Percentiles rank a stretch among this genome's conserved stretches.
Evolutionary conservation across 2,797 vertebrate genomes (phyloP).

Genomic region (Lacerta agilis): DNA sequence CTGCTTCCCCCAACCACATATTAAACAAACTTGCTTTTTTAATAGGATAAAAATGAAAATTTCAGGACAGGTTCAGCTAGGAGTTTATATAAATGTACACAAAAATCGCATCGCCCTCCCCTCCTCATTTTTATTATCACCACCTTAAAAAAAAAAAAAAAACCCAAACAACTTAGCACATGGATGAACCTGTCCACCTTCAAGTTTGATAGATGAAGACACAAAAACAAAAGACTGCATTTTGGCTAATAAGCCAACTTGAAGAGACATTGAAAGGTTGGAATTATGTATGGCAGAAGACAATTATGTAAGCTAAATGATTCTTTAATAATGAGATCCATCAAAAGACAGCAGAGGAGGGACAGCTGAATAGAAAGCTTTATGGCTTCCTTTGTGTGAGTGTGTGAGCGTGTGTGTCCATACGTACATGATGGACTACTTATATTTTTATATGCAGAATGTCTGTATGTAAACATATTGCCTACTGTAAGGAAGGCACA

Average conservation of each 20-base stretch:
- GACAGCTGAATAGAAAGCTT: constrained; percentile 53
- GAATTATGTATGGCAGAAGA: constrained; percentile 76
- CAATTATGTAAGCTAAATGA: constrained; percentile 74
- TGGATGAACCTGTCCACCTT: constrained; percentile 55
- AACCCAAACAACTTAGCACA: neutral
- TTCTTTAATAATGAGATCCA: constrained; percentile 77
- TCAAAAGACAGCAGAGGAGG: constrained; percentile 65
- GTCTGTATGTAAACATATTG: constrained; percentile 23
- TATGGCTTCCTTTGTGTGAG: constrained; percentile 38
- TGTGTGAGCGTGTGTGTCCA: constrained; percentile 26
- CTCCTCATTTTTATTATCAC: constrained; percentile 1
- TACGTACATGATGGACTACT: constrained; percentile 45
- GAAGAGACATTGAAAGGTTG: constrained; percentile 74
- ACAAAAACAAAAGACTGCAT: constrained; percentile 67
- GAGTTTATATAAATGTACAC: constrained; percentile 65
- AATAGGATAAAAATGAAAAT: constrained; percentile 64
- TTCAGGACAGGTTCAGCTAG: constrained; percentile 71
- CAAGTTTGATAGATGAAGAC: constrained; percentile 64
- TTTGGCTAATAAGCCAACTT: constrained; percentile 74
- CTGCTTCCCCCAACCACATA: neutral
- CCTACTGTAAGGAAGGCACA: neutral
- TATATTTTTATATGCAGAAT: neutral
- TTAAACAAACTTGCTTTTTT: constrained; percentile 29
- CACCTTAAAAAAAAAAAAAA: neutral
- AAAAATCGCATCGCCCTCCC: constrained; percentile 40